Evolutionary conservation across 2,888 invertebrate species (phyloP).

Genomic region (Lysandra coridon): DNA sequence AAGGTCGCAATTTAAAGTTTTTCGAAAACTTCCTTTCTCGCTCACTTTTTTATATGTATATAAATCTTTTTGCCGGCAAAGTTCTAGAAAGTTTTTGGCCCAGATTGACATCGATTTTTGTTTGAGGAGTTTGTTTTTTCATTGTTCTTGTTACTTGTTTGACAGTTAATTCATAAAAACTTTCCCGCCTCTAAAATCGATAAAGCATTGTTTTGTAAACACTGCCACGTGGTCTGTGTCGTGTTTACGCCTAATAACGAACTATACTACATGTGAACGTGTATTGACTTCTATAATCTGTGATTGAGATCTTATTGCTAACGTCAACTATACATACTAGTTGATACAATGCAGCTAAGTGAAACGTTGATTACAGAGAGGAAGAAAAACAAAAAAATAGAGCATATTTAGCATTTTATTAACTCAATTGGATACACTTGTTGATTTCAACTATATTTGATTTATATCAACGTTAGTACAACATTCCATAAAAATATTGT

Average conservation of each 20-base stretch:
- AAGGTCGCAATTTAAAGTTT: slow-evolving; percentile 82
- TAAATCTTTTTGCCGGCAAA: slow-evolving; percentile 80
- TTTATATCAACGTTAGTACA: no score
- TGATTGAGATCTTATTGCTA: background rate
- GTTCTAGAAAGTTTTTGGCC: slow-evolving; percentile 79
- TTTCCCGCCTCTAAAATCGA: slow-evolving; percentile 76
- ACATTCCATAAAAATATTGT: background rate
- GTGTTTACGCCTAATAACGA: background rate
- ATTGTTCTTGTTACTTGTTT: slow-evolving; percentile 81
- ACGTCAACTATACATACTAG: background rate
- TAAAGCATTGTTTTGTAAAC: slow-evolving; percentile 71
- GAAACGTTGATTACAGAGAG: no score
- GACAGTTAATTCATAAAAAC: slow-evolving; percentile 81
- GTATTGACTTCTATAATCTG: background rate
- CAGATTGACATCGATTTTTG: slow-evolving; percentile 82
- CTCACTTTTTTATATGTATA: slow-evolving; percentile 80
- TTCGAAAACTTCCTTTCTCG: slow-evolving; percentile 78
- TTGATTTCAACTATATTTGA: no score
- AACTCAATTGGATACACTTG: no score
- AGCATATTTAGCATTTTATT: no score
- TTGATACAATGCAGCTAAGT: background rate
- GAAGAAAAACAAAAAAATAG: no score
- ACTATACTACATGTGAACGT: background rate
- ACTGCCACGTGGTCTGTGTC: slow-evolving; percentile 40
- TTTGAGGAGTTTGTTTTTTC: slow-evolving; percentile 81